Evolutionary conservation across 2,888 invertebrate genomes (phyloP), one percentile per base, ranked within the genome.

Genomic region (Dermolepida albohirtum): DNA sequence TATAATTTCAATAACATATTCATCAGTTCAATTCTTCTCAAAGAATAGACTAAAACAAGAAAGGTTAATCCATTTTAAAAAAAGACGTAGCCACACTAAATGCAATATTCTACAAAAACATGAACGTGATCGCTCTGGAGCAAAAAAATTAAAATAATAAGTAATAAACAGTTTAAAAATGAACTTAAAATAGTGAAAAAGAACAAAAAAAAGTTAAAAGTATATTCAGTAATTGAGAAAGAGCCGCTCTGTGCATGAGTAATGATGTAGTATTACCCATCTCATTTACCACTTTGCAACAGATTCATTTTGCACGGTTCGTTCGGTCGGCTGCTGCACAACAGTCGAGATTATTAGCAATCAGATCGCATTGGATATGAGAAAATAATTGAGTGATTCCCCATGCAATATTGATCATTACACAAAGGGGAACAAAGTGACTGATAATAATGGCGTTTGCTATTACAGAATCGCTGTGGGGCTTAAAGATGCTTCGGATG

Each of bases 321-420:
- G 6, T 34, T 10, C 34, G 10, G 34, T 10, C 34, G 34, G 34
- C 34, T 34, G 34, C 10, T 6, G 34, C 34, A 10, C 34, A 34
- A 34, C 34, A 34, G 6, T 34, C 34, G 34, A 34, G 29, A 34
- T 59, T 59, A 47, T 59, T 59, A 59, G 29, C 59, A 14, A 29
- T 59, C 29, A 59, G 14, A 59, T 59, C 44, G 29, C 34, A 34
- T 59, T 27, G 27, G 47, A 59, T 59, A 59, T 59, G 59, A 59
- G 34, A 44, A 59, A 47, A 44, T 59, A 59, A 47, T 59, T 59
- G 44, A 59, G 47, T 47, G 47, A 59, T 59, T 34, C 34, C 34
- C 34, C 34, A 6, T 34, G 34, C 10, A 34, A 34, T 10, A 34
- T 10, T 34, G 34, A 34, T 8, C 34, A 34, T 34, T 34, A 44